Percentiles rank a stretch among this genome's conserved stretches.
phyloP scores from a whole-genome alignment of 2,888 invertebrate genomes.

The Pristionchus maxplancki region DNA sequence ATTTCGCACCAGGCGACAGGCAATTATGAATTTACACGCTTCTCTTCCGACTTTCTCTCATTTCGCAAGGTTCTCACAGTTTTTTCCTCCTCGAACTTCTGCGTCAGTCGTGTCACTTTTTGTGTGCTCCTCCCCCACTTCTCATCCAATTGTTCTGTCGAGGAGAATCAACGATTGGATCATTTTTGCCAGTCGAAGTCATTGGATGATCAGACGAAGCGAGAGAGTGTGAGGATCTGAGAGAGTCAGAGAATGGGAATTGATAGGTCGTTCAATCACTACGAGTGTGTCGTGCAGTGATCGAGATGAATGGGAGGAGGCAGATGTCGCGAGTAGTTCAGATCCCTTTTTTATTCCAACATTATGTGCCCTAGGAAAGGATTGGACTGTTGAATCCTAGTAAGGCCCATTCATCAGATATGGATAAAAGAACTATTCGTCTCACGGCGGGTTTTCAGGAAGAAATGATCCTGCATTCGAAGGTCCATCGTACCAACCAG shows the following conservation, averaged over 20 bases:
- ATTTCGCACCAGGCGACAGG: neutral
- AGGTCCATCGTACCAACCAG: too few species aligned
- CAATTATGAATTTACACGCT: neutral
- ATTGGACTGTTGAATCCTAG: neutral
- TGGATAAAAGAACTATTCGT: too few species aligned
- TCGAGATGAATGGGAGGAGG: conserved; percentile 7
- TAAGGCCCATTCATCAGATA: too few species aligned
- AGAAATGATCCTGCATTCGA: too few species aligned
- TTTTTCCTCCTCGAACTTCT: neutral
- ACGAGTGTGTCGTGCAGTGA: conserved; percentile 12
- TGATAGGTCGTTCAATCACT: conserved; percentile 41
- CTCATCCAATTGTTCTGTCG: neutral
- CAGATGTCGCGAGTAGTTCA: neutral
- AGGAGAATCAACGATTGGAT: neutral
- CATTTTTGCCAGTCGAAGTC: too few species aligned
- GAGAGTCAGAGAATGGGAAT: neutral
- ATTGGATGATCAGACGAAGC: neutral
- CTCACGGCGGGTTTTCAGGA: too few species aligned
- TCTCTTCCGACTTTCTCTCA: neutral
- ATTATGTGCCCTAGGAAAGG: neutral
- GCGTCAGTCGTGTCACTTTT: neutral
- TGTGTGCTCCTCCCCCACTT: neutral
- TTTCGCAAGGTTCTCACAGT: neutral
- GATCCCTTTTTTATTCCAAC: neutral
- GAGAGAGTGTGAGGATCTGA: neutral